Evolutionary conservation across 2,888 invertebrate genomes (phyloP).

Genomic region (Acleris sparsana): DNA sequence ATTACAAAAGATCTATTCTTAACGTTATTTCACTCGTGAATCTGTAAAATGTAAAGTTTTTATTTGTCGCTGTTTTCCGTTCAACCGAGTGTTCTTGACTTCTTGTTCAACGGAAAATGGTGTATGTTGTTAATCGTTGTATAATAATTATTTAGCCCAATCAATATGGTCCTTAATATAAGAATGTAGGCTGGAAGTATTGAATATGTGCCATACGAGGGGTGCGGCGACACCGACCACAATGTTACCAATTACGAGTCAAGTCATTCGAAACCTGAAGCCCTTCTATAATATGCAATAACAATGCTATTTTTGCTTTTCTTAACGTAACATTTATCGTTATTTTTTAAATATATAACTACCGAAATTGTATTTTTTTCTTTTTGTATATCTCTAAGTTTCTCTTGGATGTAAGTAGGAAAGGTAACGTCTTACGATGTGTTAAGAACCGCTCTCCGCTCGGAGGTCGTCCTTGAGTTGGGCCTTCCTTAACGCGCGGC

Average conservation of each 20-base stretch:
- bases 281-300: conserved; percentile 72
- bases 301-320: conserved; percentile 72
- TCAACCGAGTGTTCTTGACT: not conserved
- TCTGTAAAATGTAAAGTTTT: conserved; percentile 56
- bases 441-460: conserved; percentile 48
- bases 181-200: conserved; percentile 64
- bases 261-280: conserved; percentile 50
- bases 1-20: conserved; percentile 51
- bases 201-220: conserved; percentile 79
- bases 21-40: conserved; percentile 54
- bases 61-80: conserved; percentile 39
- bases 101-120: conserved; percentile 10
- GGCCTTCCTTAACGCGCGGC: conserved; percentile 25
- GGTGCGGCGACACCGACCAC: conserved; percentile 65
- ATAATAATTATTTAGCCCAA: conserved; percentile 53
- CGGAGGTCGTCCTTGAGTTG: conserved; percentile 49
- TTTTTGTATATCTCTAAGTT: conserved; percentile 60
- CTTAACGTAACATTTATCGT: conserved; percentile 66
- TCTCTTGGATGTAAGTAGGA: conserved; percentile 75
- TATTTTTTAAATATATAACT: conserved; percentile 70
- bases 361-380: conserved; percentile 62
- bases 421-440: conserved; percentile 44
- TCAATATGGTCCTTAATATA: conserved; percentile 78
- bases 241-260: conserved; percentile 74
- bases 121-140: conserved; percentile 41